A percentile compares a stretch with the other conserved stretches of the same genome.
These are phyloP conservation scores for Arctia plantaginis DNA, from an alignment of 2,888 invertebrate species.

Conservation along the genomic window DNA sequence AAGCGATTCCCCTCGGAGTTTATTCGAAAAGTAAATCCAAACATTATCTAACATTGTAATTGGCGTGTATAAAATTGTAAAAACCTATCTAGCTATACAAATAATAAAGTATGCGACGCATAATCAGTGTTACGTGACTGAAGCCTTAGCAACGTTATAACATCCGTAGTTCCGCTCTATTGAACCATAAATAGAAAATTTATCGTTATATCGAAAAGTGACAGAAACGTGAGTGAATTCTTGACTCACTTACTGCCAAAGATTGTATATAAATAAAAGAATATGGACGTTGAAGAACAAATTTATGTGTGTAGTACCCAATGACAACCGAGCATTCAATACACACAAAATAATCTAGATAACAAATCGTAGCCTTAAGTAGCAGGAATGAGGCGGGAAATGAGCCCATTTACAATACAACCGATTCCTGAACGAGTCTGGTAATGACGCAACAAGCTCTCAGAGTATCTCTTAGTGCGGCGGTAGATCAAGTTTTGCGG, in stretches of 20 bases:
- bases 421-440: not conserved
- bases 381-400: not conserved
- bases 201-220: conserved; percentile 20
- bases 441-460: not conserved
- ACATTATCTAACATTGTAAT: not conserved
- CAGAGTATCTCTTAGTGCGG: not conserved
- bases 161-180: conserved; percentile 23
- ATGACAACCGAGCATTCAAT: no score
- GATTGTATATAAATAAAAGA: not conserved
- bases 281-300: not conserved
- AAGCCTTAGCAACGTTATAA: not conserved
- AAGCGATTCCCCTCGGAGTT: no score
- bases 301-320: not conserved
- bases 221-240: conserved; percentile 11
- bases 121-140: not conserved
- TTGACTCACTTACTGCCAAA: not conserved
- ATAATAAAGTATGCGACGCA: not conserved
- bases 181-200: conserved; percentile 36
- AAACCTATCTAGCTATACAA: not conserved
- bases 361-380: not conserved
- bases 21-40: no score
- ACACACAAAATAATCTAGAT: not conserved
- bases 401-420: not conserved
- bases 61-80: no score
- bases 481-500: not conserved